These are phyloP conservation scores for Theristicus caerulescens DNA, from an alignment of 2,113 vertebrate genomes.

Conservation along the genomic window DNA sequence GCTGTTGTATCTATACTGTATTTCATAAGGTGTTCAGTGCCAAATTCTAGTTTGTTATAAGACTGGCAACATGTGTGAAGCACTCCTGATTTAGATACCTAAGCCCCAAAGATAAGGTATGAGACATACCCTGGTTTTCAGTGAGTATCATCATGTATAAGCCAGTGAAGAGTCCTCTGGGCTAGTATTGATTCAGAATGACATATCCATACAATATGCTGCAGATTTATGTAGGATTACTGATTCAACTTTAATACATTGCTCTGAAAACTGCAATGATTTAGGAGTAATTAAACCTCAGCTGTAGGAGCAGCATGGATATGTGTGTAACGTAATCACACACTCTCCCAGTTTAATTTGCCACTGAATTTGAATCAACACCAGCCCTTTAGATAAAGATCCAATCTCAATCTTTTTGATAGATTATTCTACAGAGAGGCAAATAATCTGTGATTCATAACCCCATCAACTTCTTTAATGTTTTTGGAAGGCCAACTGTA, in stretches of 20 bases:
- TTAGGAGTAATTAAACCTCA: conserved; percentile 3
- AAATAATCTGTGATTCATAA: conserved; percentile 45
- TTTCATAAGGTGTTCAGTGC: neutral
- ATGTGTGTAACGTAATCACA: neutral
- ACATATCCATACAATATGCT: neutral
- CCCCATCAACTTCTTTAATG: neutral
- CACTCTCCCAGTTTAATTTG: neutral
- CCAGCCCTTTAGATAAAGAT: neutral
- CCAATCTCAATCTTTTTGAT: neutral
- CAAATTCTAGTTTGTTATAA: neutral
- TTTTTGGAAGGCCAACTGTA: conserved; percentile 53
- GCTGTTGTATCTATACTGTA: neutral
- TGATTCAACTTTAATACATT: neutral
- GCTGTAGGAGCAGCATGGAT: neutral
- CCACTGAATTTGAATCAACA: conserved; percentile 3
- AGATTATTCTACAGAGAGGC: conserved; percentile 9
- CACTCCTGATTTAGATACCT: neutral
- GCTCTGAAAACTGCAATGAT: neutral
- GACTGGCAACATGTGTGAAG: neutral
- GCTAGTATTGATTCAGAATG: neutral
- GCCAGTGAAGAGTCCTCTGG: neutral
- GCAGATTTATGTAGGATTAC: neutral
- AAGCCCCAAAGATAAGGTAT: neutral
- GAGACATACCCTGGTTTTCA: neutral
- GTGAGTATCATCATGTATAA: neutral